Conservation (phyloP, 1,140 invertebrate species). For the Euschistus heros region DNA sequence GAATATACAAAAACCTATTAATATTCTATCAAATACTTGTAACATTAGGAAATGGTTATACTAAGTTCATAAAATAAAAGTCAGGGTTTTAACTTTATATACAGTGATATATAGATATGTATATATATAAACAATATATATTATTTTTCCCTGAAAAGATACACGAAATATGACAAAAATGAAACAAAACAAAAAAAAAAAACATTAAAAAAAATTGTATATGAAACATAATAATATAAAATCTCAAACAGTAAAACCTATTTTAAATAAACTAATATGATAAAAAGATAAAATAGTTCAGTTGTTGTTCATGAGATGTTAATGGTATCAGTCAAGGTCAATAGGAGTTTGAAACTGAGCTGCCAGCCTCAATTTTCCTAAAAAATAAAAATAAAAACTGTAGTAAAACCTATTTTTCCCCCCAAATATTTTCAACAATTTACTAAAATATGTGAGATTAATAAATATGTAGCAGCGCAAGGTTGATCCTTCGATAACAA, state of each 20-base stretch:
- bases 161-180: too few relatives aligned
- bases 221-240: conserved; percentile 4
- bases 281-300: background rate
- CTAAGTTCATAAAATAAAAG: too few relatives aligned
- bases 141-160: too few relatives aligned
- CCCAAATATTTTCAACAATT: too few relatives aligned
- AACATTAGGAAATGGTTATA: too few relatives aligned
- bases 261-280: background rate
- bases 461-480: background rate
- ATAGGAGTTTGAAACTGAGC: conserved; percentile 24
- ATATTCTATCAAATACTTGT: too few relatives aligned
- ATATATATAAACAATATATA: too few relatives aligned
- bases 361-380: conserved; percentile 25
- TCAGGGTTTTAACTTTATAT: too few relatives aligned
- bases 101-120: too few relatives aligned
- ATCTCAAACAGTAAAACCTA: conserved; percentile 13
- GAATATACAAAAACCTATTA: too few relatives aligned
- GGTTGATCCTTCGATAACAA: background rate
- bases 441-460: background rate
- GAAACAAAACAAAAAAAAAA: too few relatives aligned
- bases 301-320: background rate
- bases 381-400: background rate
- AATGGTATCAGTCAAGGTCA: conserved; percentile 2
- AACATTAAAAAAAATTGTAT: background rate
- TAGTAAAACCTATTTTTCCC: background rate